Base-by-base conservation (phyloP, 1,140 invertebrate species). In the Whitmania pigra region DNA sequence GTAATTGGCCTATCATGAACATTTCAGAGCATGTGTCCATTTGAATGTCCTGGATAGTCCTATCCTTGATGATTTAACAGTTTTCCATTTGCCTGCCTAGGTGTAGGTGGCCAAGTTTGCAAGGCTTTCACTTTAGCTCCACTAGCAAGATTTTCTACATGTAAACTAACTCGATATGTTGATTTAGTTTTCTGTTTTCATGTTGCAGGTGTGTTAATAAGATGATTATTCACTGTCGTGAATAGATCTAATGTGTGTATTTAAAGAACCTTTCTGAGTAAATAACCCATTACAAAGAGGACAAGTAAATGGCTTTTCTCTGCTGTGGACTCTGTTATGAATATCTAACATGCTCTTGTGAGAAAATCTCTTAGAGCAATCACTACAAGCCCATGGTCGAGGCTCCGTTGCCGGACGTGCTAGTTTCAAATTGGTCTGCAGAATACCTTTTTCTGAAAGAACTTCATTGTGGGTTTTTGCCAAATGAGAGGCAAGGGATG, bases 371-470 rank as follows among this genome's bases (percentile, higher is more conserved):
- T 63, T 63, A 2, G 22, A 22, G 18, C 57, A 63, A 63, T 17
- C 11, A 13, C 22, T 22, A 17, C 57, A 63, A 22, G 22, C 88
- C 74, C 94, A 92, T 36, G 94, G 91, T 90, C 86, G 97, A 74
- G 85, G 93, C 11, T 94, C 94, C 49, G 89, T 93, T 84, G 96
- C 93, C 78, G 96, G 97, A 67, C 93, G 84, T 74, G 92, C 86
- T 81, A 96, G 94, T 15, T 93, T 97, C 82, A 2, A 15, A 22
- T 63, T 15, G 22, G 29, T 63, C 57, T 7, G 22, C 57, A n/a
- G 57, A 25, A 11, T 18, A 18, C 57, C 29, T 63, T 13, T 3
- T 63, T 63, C 57, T 18, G 22, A 25, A 22, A 63, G 57, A 63
- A 63, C 22, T 63, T n/a, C 57, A 93, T 95, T 73, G 90, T 93